Evolutionary conservation across 35 echinoderm and acorn worm species (phyloP).

Genomic region (Ophioderma brevispina): DNA sequence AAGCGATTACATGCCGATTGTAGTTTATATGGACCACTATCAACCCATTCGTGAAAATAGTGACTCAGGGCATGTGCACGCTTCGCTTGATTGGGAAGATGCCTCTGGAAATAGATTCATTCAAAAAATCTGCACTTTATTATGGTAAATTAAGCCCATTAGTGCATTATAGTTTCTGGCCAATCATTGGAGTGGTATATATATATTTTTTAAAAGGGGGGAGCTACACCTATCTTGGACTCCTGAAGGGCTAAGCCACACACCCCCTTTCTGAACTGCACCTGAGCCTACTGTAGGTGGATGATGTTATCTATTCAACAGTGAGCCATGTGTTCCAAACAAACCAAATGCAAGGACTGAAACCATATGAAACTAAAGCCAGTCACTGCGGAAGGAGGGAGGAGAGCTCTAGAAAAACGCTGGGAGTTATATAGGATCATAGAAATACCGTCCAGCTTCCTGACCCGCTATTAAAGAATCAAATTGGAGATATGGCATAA

Average conservation of each 20-base stretch:
- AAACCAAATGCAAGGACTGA: slow-evolving; percentile 66
- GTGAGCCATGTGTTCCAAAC: slow-evolving; percentile 30
- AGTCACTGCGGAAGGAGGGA: slow-evolving; percentile 19
- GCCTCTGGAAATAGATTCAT: neutral
- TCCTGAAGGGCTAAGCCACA: no score
- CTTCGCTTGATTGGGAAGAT: no score
- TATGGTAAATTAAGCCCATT: neutral
- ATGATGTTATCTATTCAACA: slow-evolving; percentile 64
- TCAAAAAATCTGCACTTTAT: neutral
- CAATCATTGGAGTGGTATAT: neutral
- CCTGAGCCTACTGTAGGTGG: slow-evolving; percentile 71
- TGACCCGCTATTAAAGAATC: slow-evolving; percentile 61
- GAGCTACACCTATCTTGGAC: no score
- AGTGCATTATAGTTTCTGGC: no score
- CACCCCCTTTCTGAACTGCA: neutral
- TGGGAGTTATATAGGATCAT: slow-evolving; percentile 66
- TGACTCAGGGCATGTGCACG: no score
- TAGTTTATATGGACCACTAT: no score
- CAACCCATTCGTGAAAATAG: no score
- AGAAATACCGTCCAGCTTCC: slow-evolving; percentile 53
- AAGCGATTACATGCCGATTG: no score
- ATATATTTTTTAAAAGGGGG: neutral
- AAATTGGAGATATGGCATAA: slow-evolving; percentile 56
- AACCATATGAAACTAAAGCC: slow-evolving; percentile 74
- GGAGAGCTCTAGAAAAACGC: slow-evolving; percentile 45